A percentile compares a stretch with the other conserved stretches of the same genome.
These are phyloP conservation scores for Sus cebifrons DNA, from an alignment of 2,797 vertebrate species.

Conservation along the genomic window DNA sequence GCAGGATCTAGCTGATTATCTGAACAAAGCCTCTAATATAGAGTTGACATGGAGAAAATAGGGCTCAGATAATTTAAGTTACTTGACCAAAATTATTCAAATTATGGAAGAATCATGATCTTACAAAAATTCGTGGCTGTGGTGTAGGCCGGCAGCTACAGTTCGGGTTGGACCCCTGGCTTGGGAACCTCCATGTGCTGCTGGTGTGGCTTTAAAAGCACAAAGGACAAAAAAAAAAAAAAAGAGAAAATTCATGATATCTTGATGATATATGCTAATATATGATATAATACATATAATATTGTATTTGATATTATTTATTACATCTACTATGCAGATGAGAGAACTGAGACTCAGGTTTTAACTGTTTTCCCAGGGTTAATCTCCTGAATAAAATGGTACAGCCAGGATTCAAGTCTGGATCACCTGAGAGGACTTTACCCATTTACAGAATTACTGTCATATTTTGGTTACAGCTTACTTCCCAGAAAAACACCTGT, in stretches of 20 bases:
- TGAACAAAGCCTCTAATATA: not conserved
- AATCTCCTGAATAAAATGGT: not conserved
- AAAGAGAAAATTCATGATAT: not conserved
- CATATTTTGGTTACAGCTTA: not conserved
- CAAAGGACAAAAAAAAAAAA: no score
- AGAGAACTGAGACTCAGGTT: not conserved
- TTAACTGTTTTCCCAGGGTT: not conserved
- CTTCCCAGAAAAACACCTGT: not conserved
- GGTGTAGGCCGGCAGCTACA: no score
- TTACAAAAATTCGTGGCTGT: not conserved
- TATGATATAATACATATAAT: not conserved
- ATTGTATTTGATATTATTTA: not conserved
- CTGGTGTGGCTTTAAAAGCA: no score
- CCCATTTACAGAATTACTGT: not conserved
- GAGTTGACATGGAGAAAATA: not conserved
- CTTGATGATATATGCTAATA: not conserved
- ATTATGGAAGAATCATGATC: not conserved
- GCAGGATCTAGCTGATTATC: constrained; percentile 5
- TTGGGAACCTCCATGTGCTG: no score
- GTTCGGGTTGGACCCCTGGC: no score
- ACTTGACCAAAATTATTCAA: constrained; percentile 39
- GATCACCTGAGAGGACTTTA: not conserved
- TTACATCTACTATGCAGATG: not conserved
- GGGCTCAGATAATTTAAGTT: not conserved
- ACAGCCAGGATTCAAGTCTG: not conserved